phyloP scores from a whole-genome alignment of 2,888 invertebrate species.

The Tinea semifulvella region DNA sequence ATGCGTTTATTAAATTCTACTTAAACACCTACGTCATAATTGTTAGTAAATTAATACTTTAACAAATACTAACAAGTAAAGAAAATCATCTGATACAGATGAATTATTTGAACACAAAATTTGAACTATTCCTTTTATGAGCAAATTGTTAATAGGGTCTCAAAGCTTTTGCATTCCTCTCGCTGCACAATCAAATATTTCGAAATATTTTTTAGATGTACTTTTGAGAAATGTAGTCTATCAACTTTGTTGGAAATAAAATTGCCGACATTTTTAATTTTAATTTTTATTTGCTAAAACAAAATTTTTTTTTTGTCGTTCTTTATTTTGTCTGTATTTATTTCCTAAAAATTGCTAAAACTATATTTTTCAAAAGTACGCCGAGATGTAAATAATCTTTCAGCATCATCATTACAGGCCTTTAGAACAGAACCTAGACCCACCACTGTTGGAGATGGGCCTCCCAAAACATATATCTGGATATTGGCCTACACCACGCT shows the following conservation, averaged over 20 bases:
- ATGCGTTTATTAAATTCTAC: constrained; percentile 49
- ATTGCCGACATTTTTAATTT: too few species aligned
- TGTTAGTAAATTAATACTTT: constrained; percentile 52
- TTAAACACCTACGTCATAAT: constrained; percentile 42
- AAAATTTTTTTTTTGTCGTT: not conserved
- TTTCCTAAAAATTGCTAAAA: too few species aligned
- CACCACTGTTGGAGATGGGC: too few species aligned
- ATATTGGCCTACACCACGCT: too few species aligned
- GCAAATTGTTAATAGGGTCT: constrained; percentile 31
- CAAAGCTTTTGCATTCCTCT: too few species aligned
- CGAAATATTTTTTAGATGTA: not conserved
- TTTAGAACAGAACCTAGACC: too few species aligned
- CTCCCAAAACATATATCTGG: too few species aligned
- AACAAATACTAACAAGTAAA: constrained; percentile 34
- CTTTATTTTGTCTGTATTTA: not conserved
- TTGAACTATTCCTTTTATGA: constrained; percentile 46
- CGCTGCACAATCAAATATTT: not conserved
- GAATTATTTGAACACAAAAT: constrained; percentile 42
- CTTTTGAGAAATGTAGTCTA: not conserved
- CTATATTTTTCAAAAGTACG: not conserved
- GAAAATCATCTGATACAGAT: constrained; percentile 64
- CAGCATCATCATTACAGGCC: too few species aligned
- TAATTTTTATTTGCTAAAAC: too few species aligned
- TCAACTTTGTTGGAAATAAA: too few species aligned
- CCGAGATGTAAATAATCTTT: too few species aligned